These are phyloP conservation scores for Trichonephila clavipes DNA, from an alignment of 1,140 invertebrate genomes.

Conservation along the genomic window DNA sequence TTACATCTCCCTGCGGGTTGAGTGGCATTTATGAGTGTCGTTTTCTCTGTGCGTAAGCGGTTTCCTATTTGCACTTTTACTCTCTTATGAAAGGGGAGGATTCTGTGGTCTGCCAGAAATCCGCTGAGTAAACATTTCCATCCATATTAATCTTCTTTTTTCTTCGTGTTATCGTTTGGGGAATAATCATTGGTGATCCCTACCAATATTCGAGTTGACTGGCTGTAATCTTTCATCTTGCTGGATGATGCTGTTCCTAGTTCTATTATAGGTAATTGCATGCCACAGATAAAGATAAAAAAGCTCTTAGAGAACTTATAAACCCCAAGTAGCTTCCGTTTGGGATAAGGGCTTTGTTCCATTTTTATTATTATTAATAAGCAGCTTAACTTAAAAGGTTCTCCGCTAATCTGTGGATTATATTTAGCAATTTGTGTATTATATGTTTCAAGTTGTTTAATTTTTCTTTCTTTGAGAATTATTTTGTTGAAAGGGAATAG, in stretches of 20 bases:
- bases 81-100: conserved; percentile 3
- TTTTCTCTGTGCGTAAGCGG: conserved; percentile 7
- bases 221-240: not conserved
- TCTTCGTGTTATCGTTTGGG: conserved; percentile 15
- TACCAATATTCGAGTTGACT: not conserved
- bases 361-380: too few relatives aligned
- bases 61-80: conserved; percentile 44
- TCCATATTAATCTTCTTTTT: conserved; percentile 45
- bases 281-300: not conserved
- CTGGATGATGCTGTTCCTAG: not conserved
- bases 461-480: too few relatives aligned
- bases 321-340: not conserved
- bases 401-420: too few relatives aligned
- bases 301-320: not conserved
- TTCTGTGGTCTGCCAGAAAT: conserved; percentile 39
- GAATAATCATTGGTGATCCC: conserved; percentile 21
- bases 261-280: not conserved
- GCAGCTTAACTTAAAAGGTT: too few relatives aligned
- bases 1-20: not conserved
- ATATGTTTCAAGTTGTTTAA: too few relatives aligned
- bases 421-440: too few relatives aligned
- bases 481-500: too few relatives aligned
- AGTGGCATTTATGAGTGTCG: conserved; percentile 34
- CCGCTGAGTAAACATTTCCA: conserved; percentile 46
- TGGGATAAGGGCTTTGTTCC: too few relatives aligned